Percentiles rank a stretch among this genome's conserved stretches.
Conservation (phyloP, 2,113 vertebrate genomes). For the Malurus alboscapulatus region DNA sequence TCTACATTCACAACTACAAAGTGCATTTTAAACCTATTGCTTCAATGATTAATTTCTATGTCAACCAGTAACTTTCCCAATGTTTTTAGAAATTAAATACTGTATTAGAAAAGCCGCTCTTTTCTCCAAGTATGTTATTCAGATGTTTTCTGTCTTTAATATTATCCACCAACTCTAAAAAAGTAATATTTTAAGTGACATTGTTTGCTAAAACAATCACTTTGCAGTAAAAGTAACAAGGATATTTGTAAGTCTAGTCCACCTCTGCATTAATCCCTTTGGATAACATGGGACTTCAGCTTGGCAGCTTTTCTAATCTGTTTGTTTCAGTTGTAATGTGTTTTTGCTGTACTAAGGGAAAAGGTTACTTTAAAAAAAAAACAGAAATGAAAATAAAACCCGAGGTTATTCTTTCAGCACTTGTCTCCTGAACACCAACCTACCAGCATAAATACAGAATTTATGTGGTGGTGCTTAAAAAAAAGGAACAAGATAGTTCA, state of each 20-base stretch:
- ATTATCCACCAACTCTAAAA: neutral
- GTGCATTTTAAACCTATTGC: neutral
- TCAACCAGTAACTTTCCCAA: neutral
- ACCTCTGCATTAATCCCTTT: slow-evolving; percentile 3
- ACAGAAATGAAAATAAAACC: neutral
- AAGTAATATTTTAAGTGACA: neutral
- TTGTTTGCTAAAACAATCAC: neutral
- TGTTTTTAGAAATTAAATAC: neutral
- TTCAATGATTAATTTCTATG: neutral
- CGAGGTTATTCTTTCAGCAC: neutral
- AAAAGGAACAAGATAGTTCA: neutral
- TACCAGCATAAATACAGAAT: neutral
- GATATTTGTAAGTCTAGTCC: neutral
- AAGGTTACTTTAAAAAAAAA: neutral
- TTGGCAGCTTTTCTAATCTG: neutral
- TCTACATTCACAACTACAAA: neutral
- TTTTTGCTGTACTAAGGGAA: neutral
- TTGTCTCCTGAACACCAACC: neutral
- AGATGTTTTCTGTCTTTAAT: neutral
- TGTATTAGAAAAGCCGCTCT: neutral
- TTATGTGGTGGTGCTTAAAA: neutral
- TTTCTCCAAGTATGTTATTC: neutral
- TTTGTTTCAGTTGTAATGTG: neutral
- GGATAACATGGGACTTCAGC: neutral
- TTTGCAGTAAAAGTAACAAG: neutral